Evolutionary conservation across 2,888 invertebrate genomes (phyloP).

Genomic region (Drosophila mercatorum): DNA sequence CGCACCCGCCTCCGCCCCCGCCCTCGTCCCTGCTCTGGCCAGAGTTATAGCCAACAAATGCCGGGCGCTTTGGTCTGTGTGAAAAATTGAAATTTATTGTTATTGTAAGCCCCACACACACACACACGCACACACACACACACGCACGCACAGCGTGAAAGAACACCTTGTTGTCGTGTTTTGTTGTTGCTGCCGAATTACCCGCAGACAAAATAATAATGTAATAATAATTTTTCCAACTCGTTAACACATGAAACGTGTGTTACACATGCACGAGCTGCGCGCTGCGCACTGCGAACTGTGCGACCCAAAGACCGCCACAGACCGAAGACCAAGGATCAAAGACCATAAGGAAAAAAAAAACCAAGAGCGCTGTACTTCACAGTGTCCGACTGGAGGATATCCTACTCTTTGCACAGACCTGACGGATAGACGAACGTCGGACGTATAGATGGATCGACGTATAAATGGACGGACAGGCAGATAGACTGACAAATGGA

Average conservation of each 20-base stretch:
- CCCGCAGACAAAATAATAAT: conserved; percentile 79
- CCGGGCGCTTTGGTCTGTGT: conserved; percentile 38
- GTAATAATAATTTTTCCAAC: conserved; percentile 82
- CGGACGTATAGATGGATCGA: neutral
- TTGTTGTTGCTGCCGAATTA: conserved; percentile 55
- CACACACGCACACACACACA: conserved; percentile 13
- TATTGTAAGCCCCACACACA: conserved; percentile 66
- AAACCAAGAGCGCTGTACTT: neutral
- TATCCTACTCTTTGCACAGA: neutral
- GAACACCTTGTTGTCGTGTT: conserved; percentile 34
- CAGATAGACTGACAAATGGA: neutral
- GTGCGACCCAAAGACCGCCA: conserved; percentile 12
- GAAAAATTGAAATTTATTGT: conserved; percentile 78
- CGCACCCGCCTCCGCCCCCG: neutral
- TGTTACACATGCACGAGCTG: conserved; percentile 45
- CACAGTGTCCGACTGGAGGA: neutral
- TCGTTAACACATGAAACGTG: conserved; percentile 78
- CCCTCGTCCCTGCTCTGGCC: neutral
- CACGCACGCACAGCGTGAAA: conserved; percentile 3
- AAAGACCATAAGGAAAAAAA: conserved; percentile 6
- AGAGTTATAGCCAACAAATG: conserved; percentile 31
- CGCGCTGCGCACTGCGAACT: conserved; percentile 4
- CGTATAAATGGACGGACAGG: neutral
- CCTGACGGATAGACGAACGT: neutral
- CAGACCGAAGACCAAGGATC: neutral